Conservation (phyloP, 2,113 vertebrate species). For the Pygoscelis adeliae region DNA sequence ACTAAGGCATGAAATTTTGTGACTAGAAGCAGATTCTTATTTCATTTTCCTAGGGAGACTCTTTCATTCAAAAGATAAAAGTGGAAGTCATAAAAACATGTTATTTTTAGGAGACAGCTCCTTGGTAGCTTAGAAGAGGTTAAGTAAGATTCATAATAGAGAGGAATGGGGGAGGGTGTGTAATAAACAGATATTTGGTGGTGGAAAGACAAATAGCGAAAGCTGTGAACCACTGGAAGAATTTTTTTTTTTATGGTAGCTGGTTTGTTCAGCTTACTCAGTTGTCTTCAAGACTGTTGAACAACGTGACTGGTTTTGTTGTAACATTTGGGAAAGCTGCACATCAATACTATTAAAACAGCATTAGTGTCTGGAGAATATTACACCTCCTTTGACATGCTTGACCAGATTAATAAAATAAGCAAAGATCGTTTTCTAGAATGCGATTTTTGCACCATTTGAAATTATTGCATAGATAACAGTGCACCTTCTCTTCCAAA, state of each 20-base stretch:
- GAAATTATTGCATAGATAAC: background rate
- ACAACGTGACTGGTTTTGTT: background rate
- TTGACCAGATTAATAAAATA: background rate
- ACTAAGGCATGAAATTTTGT: background rate
- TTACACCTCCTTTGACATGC: background rate
- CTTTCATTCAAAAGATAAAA: background rate
- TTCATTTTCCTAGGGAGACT: background rate
- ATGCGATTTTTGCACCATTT: background rate
- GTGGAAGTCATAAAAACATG: background rate
- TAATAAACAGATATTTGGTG: background rate
- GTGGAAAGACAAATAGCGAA: background rate
- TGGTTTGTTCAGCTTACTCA: background rate
- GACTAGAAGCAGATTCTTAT: background rate
- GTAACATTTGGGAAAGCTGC: background rate
- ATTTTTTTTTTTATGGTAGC: background rate
- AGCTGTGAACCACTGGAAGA: background rate
- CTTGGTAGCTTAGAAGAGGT: background rate
- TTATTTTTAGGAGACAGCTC: slow-evolving; percentile 1
- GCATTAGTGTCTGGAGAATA: background rate
- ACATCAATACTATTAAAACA: background rate
- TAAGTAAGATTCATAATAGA: background rate
- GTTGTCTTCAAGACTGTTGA: background rate
- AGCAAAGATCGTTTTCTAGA: background rate
- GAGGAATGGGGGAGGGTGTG: background rate
- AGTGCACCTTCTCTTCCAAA: background rate